phyloP scores from a whole-genome alignment of 35 echinoderm and acorn worm genomes.

The Diadema setosum region DNA sequence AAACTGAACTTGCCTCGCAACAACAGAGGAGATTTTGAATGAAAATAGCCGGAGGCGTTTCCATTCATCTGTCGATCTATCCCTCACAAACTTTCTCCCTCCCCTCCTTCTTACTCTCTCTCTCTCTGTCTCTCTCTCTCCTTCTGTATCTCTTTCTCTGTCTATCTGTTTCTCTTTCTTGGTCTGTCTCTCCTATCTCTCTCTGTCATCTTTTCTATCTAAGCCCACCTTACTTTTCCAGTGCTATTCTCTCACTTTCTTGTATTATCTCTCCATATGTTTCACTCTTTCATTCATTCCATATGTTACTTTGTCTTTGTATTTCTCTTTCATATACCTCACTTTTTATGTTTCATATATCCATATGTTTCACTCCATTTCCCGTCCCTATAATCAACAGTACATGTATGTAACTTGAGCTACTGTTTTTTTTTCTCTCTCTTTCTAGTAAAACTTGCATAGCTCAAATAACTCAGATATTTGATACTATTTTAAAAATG shows the following conservation, averaged over 20 bases:
- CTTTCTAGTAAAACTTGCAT: background rate
- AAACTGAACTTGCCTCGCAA: conserved; percentile 3
- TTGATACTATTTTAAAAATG: too few species aligned
- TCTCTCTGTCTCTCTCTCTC: background rate
- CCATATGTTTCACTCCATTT: background rate
- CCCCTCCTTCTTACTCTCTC: background rate
- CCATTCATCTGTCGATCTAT: background rate
- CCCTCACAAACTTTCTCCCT: background rate
- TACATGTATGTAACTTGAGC: too few species aligned
- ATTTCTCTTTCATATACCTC: background rate
- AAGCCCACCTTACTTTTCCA: background rate
- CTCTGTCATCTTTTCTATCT: background rate
- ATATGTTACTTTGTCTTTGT: background rate
- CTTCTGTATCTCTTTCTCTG: background rate
- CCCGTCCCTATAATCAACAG: too few species aligned
- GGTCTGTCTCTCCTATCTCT: background rate
- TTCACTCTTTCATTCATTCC: background rate
- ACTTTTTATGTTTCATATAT: background rate
- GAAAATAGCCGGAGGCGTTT: conserved; percentile 6
- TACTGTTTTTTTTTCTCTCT: background rate
- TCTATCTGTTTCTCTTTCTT: background rate
- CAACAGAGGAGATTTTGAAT: background rate
- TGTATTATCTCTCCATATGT: background rate
- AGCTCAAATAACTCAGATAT: too few species aligned
- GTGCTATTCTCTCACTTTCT: background rate